Conservation (phyloP, 2,113 vertebrate genomes). For the Vulpes vulpes region DNA sequence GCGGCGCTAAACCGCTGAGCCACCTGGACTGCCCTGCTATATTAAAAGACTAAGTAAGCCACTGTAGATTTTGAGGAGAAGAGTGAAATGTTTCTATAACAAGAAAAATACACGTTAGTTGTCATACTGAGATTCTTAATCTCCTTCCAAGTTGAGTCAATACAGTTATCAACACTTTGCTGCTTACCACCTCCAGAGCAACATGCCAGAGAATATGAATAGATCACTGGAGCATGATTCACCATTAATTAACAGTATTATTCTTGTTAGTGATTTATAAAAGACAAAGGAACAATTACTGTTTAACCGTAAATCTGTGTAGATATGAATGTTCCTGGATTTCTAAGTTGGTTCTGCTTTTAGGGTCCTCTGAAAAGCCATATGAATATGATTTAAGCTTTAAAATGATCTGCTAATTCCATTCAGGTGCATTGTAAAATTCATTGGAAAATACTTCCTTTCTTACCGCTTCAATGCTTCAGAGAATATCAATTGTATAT, state of each 20-base stretch:
- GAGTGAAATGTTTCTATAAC: slow-evolving; percentile 70
- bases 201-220: slow-evolving; percentile 74
- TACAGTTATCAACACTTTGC: slow-evolving; percentile 79
- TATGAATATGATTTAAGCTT: slow-evolving; percentile 35
- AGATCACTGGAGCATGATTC: slow-evolving; percentile 77
- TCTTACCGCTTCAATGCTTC: not conserved
- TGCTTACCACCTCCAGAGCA: slow-evolving; percentile 78
- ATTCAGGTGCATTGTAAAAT: not conserved
- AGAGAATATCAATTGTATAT: not conserved
- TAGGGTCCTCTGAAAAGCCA: slow-evolving; percentile 22
- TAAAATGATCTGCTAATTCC: slow-evolving; percentile 58
- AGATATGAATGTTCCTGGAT: slow-evolving; percentile 26
- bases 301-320: slow-evolving; percentile 67
- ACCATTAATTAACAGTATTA: slow-evolving; percentile 80
- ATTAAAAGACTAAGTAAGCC: slow-evolving; percentile 54
- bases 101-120: slow-evolving; percentile 78
- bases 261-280: slow-evolving; percentile 73
- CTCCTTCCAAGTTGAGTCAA: slow-evolving; percentile 80
- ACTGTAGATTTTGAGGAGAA: slow-evolving; percentile 53
- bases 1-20: no score
- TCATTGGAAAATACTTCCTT: slow-evolving; percentile 23
- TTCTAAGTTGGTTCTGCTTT: slow-evolving; percentile 50
- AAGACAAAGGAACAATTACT: slow-evolving; percentile 78
- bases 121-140: slow-evolving; percentile 78
- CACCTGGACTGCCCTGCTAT: not conserved